Evolutionary conservation across 2,113 vertebrate genomes (phyloP).

Genomic region (Phyllopteryx taeniolatus): DNA sequence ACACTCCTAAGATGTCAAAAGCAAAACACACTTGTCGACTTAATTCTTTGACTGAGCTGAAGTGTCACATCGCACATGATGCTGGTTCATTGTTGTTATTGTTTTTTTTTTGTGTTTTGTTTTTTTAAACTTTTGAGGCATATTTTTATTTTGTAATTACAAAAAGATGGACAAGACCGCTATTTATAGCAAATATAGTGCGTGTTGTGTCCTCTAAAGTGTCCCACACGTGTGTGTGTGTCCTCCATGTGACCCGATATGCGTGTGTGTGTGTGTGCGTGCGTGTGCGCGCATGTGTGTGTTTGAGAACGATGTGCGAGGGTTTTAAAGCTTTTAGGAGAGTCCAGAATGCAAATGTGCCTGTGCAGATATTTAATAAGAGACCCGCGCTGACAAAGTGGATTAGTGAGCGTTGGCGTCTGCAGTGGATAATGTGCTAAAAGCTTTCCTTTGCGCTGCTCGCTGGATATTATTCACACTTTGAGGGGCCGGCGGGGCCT

Average conservation of each 20-base stretch:
- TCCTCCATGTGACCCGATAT: constrained; percentile 80
- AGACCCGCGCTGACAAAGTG: constrained; percentile 79
- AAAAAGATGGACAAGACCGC: too few relatives aligned
- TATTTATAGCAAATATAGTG: background rate
- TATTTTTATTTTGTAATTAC: too few relatives aligned
- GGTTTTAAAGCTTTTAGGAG: constrained; percentile 82
- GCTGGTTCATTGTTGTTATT: too few relatives aligned
- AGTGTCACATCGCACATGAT: too few relatives aligned
- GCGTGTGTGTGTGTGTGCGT: too few relatives aligned
- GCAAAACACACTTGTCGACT: too few relatives aligned
- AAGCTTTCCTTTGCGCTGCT: constrained; percentile 88
- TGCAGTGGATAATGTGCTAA: constrained; percentile 90
- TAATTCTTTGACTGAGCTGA: too few relatives aligned
- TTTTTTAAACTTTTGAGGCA: too few relatives aligned
- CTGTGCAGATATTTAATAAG: constrained; percentile 83
- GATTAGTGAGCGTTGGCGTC: constrained; percentile 84
- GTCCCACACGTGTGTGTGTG: constrained; percentile 2
- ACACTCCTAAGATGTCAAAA: too few relatives aligned
- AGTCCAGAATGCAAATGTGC: constrained; percentile 83
- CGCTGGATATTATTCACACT: constrained; percentile 89
- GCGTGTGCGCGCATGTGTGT: constrained; percentile 8
- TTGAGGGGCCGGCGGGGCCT: constrained; percentile 67
- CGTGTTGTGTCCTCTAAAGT: constrained; percentile 9
- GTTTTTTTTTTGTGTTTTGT: too few relatives aligned
- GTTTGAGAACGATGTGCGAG: constrained; percentile 45